Conservation (phyloP, 2,888 invertebrate species). For the Scaptomyza tumidula region DNA sequence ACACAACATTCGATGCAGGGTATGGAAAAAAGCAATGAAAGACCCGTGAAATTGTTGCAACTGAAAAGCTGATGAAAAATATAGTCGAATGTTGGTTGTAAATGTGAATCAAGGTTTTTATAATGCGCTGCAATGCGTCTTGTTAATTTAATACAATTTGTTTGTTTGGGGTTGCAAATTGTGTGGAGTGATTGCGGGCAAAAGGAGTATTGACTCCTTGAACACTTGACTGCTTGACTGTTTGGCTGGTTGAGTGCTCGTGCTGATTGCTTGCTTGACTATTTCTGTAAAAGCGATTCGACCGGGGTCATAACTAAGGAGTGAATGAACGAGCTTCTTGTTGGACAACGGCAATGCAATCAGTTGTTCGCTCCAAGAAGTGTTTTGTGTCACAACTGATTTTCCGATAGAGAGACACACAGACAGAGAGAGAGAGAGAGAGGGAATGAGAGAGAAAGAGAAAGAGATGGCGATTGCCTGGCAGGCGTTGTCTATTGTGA, state of each 20-base stretch:
- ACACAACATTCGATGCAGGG: neutral
- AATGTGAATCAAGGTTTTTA: slow-evolving; percentile 52
- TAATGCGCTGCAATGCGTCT: slow-evolving; percentile 52
- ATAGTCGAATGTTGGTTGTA: slow-evolving; percentile 34
- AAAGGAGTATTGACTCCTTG: neutral
- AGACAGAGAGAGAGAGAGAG: neutral
- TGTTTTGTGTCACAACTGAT: slow-evolving; percentile 41
- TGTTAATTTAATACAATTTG: slow-evolving; percentile 64
- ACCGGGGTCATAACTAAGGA: slow-evolving; percentile 39
- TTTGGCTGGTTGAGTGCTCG: neutral
- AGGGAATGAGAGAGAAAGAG: neutral
- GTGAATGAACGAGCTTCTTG: slow-evolving; percentile 6
- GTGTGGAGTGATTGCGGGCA: slow-evolving; percentile 29
- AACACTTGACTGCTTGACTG: slow-evolving; percentile 7
- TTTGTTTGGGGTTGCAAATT: slow-evolving; percentile 31
- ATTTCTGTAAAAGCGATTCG: slow-evolving; percentile 22
- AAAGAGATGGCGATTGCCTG: slow-evolving; percentile 56
- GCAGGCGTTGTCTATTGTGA: slow-evolving; percentile 70
- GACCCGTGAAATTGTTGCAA: neutral
- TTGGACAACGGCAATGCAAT: slow-evolving; percentile 42
- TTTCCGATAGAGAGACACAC: neutral
- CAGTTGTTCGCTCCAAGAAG: slow-evolving; percentile 35
- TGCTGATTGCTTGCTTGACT: slow-evolving; percentile 50
- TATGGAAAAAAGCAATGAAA: neutral
- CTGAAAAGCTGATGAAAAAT: slow-evolving; percentile 36